Evolutionary conservation across 2,797 vertebrate species (phyloP), one percentile per base, ranked within the genome.

Genomic region (Adrianichthys oophorus): DNA sequence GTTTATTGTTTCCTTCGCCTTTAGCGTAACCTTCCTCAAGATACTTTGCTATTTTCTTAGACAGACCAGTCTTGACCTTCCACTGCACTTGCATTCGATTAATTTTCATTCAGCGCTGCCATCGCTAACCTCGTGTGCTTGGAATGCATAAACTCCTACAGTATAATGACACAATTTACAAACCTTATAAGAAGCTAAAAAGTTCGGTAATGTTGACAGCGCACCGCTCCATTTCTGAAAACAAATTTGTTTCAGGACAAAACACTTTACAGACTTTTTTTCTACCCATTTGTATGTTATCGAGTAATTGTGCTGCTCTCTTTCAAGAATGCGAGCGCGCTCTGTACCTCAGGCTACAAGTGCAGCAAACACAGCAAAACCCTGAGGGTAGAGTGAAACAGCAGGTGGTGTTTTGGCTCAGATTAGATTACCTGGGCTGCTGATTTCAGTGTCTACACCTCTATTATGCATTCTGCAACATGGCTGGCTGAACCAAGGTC

Each of bases 321-420:
- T 67, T 54, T 21, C 23, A 42, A 48, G 58, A 50, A 46, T 15
- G 24, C 46, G 56, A 37, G 50, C 50, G 23, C 12, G 26, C 52
- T 48, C 19, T 32, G 47, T 50, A 47, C 64, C 58, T 1, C 10
- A 52, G 58, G 70, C 66, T 61, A 29, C 41, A n/a, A 43, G 64
- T 53, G 65, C 55, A 42, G 56, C 61, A 69, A 76, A 79, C 59
- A 67, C 52, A 55, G 47, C 54, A 45, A 68, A 74, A 15, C 76
- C 64, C 70, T 48, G 66, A 71, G 68, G 68, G 70, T 68, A 52
- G 70, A 56, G 46, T 12, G 23, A 62, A 57, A 63, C 12, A 57
- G 62, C 70, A 71, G 59, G 73, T 68, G 67, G 67, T 23, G 52
- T 56, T 61, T 79, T 44, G 1, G 62, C 74, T 70, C 65, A 29